A percentile compares a stretch with the other conserved stretches of the same genome.
Conservation (phyloP, 2,113 vertebrate genomes). For the Hyaena hyaena region DNA sequence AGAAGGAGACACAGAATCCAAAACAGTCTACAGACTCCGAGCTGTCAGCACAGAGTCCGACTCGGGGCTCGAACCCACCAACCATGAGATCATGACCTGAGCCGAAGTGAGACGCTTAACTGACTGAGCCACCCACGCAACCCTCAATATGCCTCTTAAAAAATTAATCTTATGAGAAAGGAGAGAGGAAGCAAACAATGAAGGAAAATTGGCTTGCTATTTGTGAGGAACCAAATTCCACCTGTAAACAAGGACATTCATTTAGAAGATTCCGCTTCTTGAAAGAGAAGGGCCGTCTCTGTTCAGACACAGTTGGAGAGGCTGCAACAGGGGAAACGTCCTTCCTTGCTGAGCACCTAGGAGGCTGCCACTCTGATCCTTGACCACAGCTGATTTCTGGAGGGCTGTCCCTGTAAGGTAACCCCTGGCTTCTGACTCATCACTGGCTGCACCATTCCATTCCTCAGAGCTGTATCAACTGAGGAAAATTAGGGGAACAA, state of each 20-base stretch:
- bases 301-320: background rate
- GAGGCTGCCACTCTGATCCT: constrained; percentile 5
- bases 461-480: constrained; percentile 2
- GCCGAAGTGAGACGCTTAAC: no score
- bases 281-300: background rate
- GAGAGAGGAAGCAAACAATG: background rate
- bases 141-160: background rate
- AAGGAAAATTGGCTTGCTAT: background rate
- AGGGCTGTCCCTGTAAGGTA: background rate
- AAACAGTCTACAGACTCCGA: no score
- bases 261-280: background rate
- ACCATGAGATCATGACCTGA: no score
- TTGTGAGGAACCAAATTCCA: background rate
- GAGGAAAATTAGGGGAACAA: constrained; percentile 60
- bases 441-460: background rate
- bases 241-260: background rate
- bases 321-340: background rate
- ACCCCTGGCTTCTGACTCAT: constrained; percentile 64
- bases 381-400: constrained; percentile 39
- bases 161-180: constrained; percentile 2
- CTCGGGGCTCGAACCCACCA: no score
- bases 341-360: background rate
- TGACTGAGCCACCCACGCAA: no score
- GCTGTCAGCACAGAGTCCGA: no score
- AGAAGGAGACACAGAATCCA: no score